Percentiles rank a stretch among this genome's conserved stretches.
phyloP scores from a whole-genome alignment of 2,888 invertebrate genomes.

The Antitype chi region DNA sequence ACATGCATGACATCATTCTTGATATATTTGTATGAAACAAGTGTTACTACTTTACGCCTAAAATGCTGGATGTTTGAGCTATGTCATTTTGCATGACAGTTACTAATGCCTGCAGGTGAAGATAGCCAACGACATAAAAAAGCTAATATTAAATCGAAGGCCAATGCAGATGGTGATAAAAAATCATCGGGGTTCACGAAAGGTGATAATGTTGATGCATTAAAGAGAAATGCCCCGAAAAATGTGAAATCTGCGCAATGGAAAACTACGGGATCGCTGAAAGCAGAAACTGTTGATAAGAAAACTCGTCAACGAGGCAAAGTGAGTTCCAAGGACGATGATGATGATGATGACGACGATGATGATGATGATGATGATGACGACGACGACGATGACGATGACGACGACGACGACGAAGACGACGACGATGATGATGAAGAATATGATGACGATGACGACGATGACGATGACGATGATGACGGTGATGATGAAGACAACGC shows the following conservation, averaged over 20 bases:
- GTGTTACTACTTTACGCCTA: constrained; percentile 84
- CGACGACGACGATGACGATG: constrained; percentile 77
- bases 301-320: constrained; percentile 50
- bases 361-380: constrained; percentile 86
- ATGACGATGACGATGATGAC: constrained; percentile 75
- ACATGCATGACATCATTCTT: constrained; percentile 90
- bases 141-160: constrained; percentile 87
- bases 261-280: constrained; percentile 82
- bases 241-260: constrained; percentile 71
- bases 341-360: constrained; percentile 88
- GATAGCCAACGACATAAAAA: constrained; percentile 88
- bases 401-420: constrained; percentile 81
- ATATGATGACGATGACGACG: constrained; percentile 82
- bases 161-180: constrained; percentile 89
- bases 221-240: constrained; percentile 69
- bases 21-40: constrained; percentile 74
- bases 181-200: constrained; percentile 80
- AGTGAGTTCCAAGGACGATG: constrained; percentile 70
- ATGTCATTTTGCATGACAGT: constrained; percentile 91
- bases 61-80: constrained; percentile 90
- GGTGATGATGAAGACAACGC: constrained; percentile 81
- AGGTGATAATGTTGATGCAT: constrained; percentile 71
- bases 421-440: constrained; percentile 72
- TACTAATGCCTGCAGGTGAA: constrained; percentile 91
- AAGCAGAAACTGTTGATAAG: constrained; percentile 72